Evolutionary conservation across 2,888 invertebrate genomes (phyloP), one percentile per base, ranked within the genome.

Genomic region (Habrosyne pyritoides): DNA sequence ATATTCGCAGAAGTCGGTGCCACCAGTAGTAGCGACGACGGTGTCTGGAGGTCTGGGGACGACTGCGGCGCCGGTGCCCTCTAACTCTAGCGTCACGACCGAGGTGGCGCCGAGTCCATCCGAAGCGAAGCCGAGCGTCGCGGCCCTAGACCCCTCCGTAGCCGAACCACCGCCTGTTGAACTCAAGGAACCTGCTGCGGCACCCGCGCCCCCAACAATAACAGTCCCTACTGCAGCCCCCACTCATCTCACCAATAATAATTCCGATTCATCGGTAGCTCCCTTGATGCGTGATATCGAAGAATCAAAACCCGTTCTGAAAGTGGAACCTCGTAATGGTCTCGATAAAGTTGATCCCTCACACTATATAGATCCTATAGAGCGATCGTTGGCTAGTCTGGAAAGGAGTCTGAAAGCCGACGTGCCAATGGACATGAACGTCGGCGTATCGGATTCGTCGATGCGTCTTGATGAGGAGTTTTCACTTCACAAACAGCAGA

Each of bases 321-420:
- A 90, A 81, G 36, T 79, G 53, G 83, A 93, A 70, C 73, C 86
- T 56, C 85, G 82, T 65, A 93, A 88, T 74, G 92, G 91, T 1
- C 79, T 91, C 50, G 91, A 91, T 56, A 91, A 89, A 63, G 73
- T 87, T 2, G 91, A 91, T 59, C 62, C 89, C 7, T 89, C 91
- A 21, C 92, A 89, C 60, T 91, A 88, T 70, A 94, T 95, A 56
- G 95, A 96, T 83, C 95, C 95, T 21, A 92, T 96, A 70, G 96
- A 96, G 84, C 94, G 95, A 68, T 95, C 95, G 54, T 88, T 96
- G 71, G 95, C 95, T 51, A 95, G 94, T 69, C 87, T 96, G 66
- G 96, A 96, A 84, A 94, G 95, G 52, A 94, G 93, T 64, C 87
- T 94, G 47, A 94, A 94, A 69, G 93, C 88, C 53, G 93, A 94